Evolutionary conservation across 2,113 vertebrate species (phyloP), one percentile per base, ranked within the genome.

Genomic region (Saguinus imperator): DNA sequence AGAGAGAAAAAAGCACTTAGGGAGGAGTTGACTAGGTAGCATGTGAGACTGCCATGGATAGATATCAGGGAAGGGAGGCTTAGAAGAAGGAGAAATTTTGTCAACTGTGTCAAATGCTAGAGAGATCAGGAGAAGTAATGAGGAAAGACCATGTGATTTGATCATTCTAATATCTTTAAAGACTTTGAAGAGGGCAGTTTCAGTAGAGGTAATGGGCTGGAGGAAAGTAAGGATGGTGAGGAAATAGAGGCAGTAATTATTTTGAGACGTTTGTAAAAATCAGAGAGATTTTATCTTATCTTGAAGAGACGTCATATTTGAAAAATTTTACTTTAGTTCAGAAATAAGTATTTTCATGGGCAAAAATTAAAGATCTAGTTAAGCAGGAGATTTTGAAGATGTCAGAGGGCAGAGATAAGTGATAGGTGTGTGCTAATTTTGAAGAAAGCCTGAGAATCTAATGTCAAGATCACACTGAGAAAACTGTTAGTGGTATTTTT

Each of bases 291-390:
- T 92, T 64, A n/a, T 80, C n/a, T 25, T 61, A n/a, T 81, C 55
- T 89, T 92, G 40, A 92, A 57, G 58, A 64, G 25, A 11, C 66
- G 14, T 35, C 20, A 40, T 81, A 73, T 87, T 83, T 43, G 70
- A 82, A 27, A 55, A 8, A 35, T 89, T 87, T 89, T 94, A 84
- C 52, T 90, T 91, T 58, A 89, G 68, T n/a, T 57, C 12, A 94
- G 37, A 87, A 40, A 21, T 43, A 79, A 91, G 3, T 61, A 76
- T 57, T 80, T 88, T 89, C 88, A 95, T 85, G 61, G 25, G 20
- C 10, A 79, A 29, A 84, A 80, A n/a, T 84, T 89, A 75, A 93
- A 72, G 35, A 84, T 70, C 64, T 86, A 76, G 32, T 48, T 82
- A 77, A 50, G 52, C 77, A 90, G 7, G 52, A 70, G 80, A 70